phyloP scores from a whole-genome alignment of 92 coral and sea anemone species.

The Muricea muricata region DNA sequence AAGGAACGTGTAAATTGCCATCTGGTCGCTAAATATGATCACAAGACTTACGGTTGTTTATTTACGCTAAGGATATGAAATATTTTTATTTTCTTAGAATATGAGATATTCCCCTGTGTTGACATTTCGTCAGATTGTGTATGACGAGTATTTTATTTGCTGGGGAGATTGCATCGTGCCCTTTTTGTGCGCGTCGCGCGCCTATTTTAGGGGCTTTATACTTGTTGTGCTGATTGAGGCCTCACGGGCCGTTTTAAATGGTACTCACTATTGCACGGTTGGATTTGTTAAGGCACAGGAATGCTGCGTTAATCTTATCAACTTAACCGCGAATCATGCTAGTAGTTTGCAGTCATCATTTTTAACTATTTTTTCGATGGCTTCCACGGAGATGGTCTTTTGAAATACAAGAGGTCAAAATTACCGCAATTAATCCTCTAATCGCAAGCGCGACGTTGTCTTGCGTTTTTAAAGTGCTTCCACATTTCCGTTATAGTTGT shows the following conservation, averaged over 20 bases:
- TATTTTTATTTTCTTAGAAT: neutral
- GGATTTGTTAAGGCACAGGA: neutral
- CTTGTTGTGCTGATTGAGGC: neutral
- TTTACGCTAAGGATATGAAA: neutral
- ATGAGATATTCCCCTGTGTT: neutral
- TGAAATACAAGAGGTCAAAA: neutral
- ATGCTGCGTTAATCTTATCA: neutral
- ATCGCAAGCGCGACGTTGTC: neutral
- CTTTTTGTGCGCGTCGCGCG: neutral
- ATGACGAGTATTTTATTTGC: neutral
- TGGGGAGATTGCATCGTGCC: neutral
- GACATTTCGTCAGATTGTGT: neutral
- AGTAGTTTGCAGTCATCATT: neutral
- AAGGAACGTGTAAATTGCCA: neutral
- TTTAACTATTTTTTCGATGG: neutral
- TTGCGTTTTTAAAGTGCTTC: neutral
- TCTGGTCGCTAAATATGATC: neutral
- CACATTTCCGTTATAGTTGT: neutral
- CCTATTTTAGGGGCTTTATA: neutral
- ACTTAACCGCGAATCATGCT: neutral
- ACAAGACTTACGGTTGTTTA: neutral
- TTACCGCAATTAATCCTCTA: neutral
- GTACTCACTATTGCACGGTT: neutral
- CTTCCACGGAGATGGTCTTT: neutral
- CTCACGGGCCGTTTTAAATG: neutral